These are phyloP conservation scores for Numenius arquata DNA, from an alignment of 2,113 vertebrate genomes.

Conservation along the genomic window DNA sequence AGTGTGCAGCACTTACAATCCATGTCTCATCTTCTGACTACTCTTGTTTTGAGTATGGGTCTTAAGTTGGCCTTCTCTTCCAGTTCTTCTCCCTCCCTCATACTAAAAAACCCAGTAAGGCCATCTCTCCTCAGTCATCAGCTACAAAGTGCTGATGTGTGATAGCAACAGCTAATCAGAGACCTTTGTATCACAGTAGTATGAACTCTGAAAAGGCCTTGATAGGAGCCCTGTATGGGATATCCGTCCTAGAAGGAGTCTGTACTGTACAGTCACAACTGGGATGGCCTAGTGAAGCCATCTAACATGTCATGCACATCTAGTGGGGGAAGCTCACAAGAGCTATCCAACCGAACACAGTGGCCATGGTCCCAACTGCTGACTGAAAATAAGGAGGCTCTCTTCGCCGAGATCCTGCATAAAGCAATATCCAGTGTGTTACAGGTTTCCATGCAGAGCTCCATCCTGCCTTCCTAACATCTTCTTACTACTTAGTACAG, in stretches of 20 bases:
- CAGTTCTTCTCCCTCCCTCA: background rate
- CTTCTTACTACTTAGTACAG: background rate
- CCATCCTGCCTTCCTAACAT: background rate
- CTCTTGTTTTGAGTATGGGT: background rate
- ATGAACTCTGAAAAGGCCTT: background rate
- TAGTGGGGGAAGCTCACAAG: background rate
- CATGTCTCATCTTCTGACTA: background rate
- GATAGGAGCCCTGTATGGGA: background rate
- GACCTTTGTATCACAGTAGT: no score
- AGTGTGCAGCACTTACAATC: background rate
- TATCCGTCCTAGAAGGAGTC: background rate
- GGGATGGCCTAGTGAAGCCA: background rate
- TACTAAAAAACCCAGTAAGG: background rate
- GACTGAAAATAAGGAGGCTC: background rate
- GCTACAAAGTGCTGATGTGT: background rate
- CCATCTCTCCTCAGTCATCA: background rate
- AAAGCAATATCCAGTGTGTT: background rate
- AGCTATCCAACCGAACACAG: rapidly evolving
- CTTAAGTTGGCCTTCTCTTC: background rate
- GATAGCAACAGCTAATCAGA: background rate
- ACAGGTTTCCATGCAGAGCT: background rate
- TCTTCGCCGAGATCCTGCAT: background rate
- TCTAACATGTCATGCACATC: background rate
- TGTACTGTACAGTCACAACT: background rate
- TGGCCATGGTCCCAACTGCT: background rate